These are phyloP conservation scores for Myopa testacea DNA, from an alignment of 2,888 invertebrate species.

Conservation along the genomic window DNA sequence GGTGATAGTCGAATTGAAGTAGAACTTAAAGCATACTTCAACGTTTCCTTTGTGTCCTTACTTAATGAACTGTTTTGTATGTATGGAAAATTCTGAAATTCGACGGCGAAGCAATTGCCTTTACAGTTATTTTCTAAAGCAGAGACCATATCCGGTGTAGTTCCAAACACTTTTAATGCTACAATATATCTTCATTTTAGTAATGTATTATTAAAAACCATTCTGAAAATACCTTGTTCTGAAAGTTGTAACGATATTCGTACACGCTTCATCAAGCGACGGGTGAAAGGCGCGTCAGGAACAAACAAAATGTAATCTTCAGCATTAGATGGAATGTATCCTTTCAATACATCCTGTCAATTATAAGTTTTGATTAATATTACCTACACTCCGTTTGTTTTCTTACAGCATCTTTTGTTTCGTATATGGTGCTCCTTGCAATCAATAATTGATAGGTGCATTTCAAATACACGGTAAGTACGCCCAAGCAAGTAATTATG, in stretches of 20 bases:
- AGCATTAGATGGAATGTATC: slow-evolving; percentile 55
- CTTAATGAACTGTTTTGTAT: background rate
- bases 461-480: slow-evolving; percentile 52
- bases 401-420: slow-evolving; percentile 44
- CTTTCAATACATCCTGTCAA: slow-evolving; percentile 52
- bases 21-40: slow-evolving; percentile 70
- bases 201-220: background rate
- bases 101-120: slow-evolving; percentile 58
- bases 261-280: slow-evolving; percentile 57
- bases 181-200: background rate
- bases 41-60: slow-evolving; percentile 43
- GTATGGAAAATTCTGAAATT: slow-evolving; percentile 52
- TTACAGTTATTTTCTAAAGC: slow-evolving; percentile 56
- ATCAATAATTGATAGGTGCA: slow-evolving; percentile 48
- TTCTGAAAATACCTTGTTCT: slow-evolving; percentile 51
- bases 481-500: slow-evolving; percentile 44
- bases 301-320: slow-evolving; percentile 58
- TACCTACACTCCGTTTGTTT: background rate
- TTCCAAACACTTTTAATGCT: slow-evolving; percentile 52
- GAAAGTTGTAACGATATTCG: slow-evolving; percentile 53
- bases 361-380: slow-evolving; percentile 1
- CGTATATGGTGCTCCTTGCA: slow-evolving; percentile 41
- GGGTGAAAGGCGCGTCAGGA: slow-evolving; percentile 51
- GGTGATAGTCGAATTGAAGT: slow-evolving; percentile 64
- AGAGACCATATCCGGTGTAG: slow-evolving; percentile 53